Base-by-base conservation (phyloP, 2,888 invertebrate genomes). In the Ochropacha duplaris region DNA sequence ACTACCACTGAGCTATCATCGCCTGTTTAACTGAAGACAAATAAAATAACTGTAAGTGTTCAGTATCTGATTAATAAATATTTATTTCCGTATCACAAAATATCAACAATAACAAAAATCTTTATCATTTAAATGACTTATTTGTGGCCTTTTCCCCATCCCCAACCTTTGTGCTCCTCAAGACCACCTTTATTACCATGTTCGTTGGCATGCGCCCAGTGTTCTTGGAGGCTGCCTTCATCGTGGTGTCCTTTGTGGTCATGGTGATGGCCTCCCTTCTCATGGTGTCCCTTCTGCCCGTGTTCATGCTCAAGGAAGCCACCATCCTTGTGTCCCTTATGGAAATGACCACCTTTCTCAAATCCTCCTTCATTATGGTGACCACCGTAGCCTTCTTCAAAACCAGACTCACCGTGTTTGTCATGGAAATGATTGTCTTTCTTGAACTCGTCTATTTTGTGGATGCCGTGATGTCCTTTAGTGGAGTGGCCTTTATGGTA, bases 401-500 rank as follows among this genome's bases (percentile, higher is more conserved):
- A 96, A 1, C 96, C 97, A 57, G 95, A 95, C 68, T 96, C 96
- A 68, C 97, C 96, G 74, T 96, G 95, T 80, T 97, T 97, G 72
- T 97, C 97, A 81, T 95, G 97, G 94, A 96, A 97, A 81, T 97
- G 96, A 74, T 97, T 97, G 75, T 97, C 96, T 83, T 97, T 97
- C 81, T 97, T 96, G 87, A 95, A 96, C 84, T 97, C 97, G 84
- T 97, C 96, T 82, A 96, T 81, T 82, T 97, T 97, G 89, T 97
- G 96, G 4, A 97, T 94, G 69, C 97, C 96, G 78, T 97, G 97
- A 71, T 96, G 96, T 56, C 97, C 97, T 79, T 97, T 96, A 60
- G 96, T 97, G 74, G 95, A 95, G 86, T 97, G 97, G 0, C 97
- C 97, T 78, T 97, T 97, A 67, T 96, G 96, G 84, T 94, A 97